These are phyloP conservation scores for Elaeidobius kamerunicus DNA, from an alignment of 2,888 invertebrate species.

Conservation along the genomic window DNA sequence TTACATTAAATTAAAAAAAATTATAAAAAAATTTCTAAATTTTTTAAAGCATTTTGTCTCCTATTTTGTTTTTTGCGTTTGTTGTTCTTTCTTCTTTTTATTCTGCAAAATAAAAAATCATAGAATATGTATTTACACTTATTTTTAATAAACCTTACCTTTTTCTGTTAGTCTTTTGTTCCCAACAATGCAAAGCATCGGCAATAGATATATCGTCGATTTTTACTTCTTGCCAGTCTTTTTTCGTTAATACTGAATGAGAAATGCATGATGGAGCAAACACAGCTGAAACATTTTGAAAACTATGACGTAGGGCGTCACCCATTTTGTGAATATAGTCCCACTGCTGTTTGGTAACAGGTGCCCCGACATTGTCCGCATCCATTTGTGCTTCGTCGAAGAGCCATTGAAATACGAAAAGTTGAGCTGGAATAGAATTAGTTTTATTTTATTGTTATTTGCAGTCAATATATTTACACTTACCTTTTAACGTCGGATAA, in stretches of 20 bases:
- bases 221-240: slow-evolving; percentile 83
- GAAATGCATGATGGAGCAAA: slow-evolving; percentile 94
- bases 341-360: slow-evolving; percentile 88
- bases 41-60: slow-evolving; percentile 14
- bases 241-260: slow-evolving; percentile 82
- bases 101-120: slow-evolving; percentile 20
- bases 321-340: slow-evolving; percentile 91
- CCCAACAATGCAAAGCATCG: slow-evolving; percentile 87
- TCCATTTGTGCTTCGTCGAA: slow-evolving; percentile 95
- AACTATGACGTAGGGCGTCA: slow-evolving; percentile 74
- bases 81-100: slow-evolving; percentile 23
- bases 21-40: slow-evolving; percentile 8
- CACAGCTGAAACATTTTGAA: slow-evolving; percentile 81
- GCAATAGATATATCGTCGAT: slow-evolving; percentile 77
- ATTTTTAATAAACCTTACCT: slow-evolving; percentile 29
- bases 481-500: slow-evolving; percentile 80
- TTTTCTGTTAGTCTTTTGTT: slow-evolving; percentile 54
- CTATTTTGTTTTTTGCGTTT: slow-evolving; percentile 12
- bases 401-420: slow-evolving; percentile 93
- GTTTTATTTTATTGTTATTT: too few species aligned
- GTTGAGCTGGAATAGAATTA: slow-evolving; percentile 72
- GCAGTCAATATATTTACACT: too few species aligned
- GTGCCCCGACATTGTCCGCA: slow-evolving; percentile 87
- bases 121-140: too few species aligned
- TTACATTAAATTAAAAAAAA: too few species aligned